Percentiles rank a stretch among this genome's conserved stretches.
Evolutionary conservation across 2,113 vertebrate genomes (phyloP).

Genomic region (Pholis gunnellus): DNA sequence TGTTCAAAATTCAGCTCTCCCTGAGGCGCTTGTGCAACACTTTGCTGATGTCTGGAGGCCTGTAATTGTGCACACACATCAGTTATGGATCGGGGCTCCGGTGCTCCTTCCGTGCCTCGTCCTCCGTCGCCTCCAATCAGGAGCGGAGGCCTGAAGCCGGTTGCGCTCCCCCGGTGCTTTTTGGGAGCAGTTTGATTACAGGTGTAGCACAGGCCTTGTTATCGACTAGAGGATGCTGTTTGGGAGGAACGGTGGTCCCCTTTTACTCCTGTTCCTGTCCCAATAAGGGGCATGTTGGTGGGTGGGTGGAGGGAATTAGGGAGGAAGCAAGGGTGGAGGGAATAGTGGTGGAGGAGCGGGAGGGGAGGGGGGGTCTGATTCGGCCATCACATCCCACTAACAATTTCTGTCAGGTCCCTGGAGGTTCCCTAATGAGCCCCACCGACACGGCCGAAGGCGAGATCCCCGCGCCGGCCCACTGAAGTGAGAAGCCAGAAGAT

Average conservation of each 20-base stretch:
- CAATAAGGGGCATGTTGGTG: constrained; percentile 57
- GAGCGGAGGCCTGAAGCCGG: constrained; percentile 60
- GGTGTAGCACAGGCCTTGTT: constrained; percentile 88
- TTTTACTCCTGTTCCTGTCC: constrained; percentile 32
- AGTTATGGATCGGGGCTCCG: constrained; percentile 89
- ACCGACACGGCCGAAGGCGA: constrained; percentile 95
- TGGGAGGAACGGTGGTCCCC: constrained; percentile 8
- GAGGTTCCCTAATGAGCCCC: constrained; percentile 96
- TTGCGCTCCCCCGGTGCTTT: constrained; percentile 81
- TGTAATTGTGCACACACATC: constrained; percentile 91
- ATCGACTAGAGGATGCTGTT: constrained; percentile 68
- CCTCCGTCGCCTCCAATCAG: constrained; percentile 85
- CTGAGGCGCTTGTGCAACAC: constrained; percentile 88
- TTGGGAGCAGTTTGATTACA: constrained; percentile 88
- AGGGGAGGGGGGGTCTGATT: constrained; percentile 70
- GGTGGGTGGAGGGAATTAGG: constrained; percentile 53
- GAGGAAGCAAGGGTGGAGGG: constrained; percentile 38
- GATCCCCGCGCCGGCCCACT: constrained; percentile 88
- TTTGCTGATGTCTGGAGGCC: constrained; percentile 90
- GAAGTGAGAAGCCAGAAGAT: constrained; percentile 93
- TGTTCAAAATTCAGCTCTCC: constrained; percentile 89
- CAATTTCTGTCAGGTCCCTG: constrained; percentile 92
- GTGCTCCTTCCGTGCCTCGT: constrained; percentile 56
- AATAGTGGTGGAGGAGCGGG: neutral
- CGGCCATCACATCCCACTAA: constrained; percentile 92